Base-by-base conservation (phyloP, 2,113 vertebrate species). In the Melospiza melodia region DNA sequence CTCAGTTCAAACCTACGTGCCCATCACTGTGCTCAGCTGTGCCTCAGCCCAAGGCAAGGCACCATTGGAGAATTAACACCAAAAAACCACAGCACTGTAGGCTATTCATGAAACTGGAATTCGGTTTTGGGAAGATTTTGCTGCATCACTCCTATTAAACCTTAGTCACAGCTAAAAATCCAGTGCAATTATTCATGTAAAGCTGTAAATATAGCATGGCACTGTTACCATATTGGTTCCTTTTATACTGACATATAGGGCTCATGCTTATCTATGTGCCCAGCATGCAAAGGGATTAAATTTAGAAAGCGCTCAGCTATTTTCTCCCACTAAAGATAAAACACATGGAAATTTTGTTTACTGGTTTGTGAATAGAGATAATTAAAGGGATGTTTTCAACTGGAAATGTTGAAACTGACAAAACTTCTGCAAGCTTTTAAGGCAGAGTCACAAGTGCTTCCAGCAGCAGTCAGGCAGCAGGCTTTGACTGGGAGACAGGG, bases 201-300 rank as follows among this genome's bases (percentile, higher is more conserved):
- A 87, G 77, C 65, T 91, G 12, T 72, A 89, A 92, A 78, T 81
- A 65, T 6, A 91, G 61, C 5, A 30, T 68, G 41, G 59, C 75
- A 75, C 49, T 66, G 74, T 79, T 76, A 21, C 37, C 46, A 33
- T 62, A 39, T 54, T 58, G 46, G 27, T 72, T 83, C 69, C 49
- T 89, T 95, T 87, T 66, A 46, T 82, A 23, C 19, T 15, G 9
- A 59, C 67, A 46, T 13, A 12, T 2, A 79, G 49, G 48, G n/a
- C n/a, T 92, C 27, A 2, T 30, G 81, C 87, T 94, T 97, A 95
- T 95, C 93, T 95, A 82, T 49, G 12, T 27, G 44, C 66, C 89
- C 63, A 87, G 67, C 19, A 2, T 30, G 84, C 39, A 43, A 68
- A 49, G 14, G 20, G 62, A 73, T 87, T 93, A 79, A 72, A 92